A percentile compares a stretch with the other conserved stretches of the same genome.
Evolutionary conservation across 64 coral and sea anemone species (phyloP).

Genomic region (Pachyseris speciosa): DNA sequence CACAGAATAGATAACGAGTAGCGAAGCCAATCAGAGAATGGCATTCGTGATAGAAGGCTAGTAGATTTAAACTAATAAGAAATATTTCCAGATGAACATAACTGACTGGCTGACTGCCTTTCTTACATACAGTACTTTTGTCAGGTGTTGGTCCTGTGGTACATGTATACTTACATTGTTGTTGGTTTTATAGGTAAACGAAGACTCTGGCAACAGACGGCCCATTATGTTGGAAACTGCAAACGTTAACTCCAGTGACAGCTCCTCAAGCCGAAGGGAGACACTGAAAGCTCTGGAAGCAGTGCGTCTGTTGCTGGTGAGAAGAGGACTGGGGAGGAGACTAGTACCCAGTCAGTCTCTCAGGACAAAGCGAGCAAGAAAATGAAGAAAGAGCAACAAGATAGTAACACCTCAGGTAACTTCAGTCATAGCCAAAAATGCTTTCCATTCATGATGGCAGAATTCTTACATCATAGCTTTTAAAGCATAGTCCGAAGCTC

Average conservation of each 20-base stretch:
- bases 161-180: background rate
- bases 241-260: background rate
- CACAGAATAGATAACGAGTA: no score
- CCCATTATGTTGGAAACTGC: constrained; percentile 93
- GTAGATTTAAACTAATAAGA: no score
- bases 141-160: background rate
- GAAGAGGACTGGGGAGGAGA: background rate
- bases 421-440: background rate
- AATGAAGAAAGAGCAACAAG: constrained; percentile 28
- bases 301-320: background rate
- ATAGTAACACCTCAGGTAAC: constrained; percentile 3
- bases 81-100: no score
- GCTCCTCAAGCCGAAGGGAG: background rate
- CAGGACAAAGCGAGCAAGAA: constrained; percentile 17
- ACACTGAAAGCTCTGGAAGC: background rate
- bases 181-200: constrained; percentile 74
- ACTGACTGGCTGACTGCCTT: no score
- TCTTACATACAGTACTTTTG: no score
- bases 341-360: background rate
- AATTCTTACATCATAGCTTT: no score
- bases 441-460: no score
- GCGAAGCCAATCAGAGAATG: no score
- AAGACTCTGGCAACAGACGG: constrained; percentile 94
- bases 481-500: no score
- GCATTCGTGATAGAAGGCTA: no score